Percentiles rank a stretch among this genome's conserved stretches.
phyloP scores from a whole-genome alignment of 1,140 invertebrate genomes.

The Drosophila aff. region DNA sequence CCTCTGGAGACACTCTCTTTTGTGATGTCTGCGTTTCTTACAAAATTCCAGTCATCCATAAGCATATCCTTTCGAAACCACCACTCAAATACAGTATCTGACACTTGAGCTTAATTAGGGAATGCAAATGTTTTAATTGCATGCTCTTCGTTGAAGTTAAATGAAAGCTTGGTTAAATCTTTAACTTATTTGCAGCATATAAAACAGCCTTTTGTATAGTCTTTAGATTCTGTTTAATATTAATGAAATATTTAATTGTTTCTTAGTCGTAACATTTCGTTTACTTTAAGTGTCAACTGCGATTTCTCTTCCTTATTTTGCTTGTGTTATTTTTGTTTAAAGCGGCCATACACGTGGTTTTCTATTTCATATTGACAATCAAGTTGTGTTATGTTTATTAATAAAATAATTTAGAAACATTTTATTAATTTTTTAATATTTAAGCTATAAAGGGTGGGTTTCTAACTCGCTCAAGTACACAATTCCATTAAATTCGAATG shows the following conservation, averaged over 20 bases:
- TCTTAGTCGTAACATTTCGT: too few species aligned
- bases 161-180: neutral
- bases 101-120: slow-evolving; percentile 36
- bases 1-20: neutral
- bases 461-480: neutral
- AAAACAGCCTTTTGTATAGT: neutral
- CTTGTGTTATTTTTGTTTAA: neutral
- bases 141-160: neutral
- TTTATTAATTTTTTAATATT: neutral
- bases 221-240: neutral
- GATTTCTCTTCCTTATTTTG: neutral
- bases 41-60: slow-evolving; percentile 17
- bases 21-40: slow-evolving; percentile 35
- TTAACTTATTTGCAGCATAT: neutral
- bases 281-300: neutral
- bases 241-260: neutral
- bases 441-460: neutral
- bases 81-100: slow-evolving; percentile 11
- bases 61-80: slow-evolving; percentile 19
- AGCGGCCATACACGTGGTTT: too few species aligned
- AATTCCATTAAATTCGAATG: neutral
- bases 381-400: too few species aligned
- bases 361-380: too few species aligned
- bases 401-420: neutral
- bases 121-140: slow-evolving; percentile 19